Evolutionary conservation across 2,797 vertebrate species (phyloP), one percentile per base, ranked within the genome.

Genomic region (Nannoperca australis): DNA sequence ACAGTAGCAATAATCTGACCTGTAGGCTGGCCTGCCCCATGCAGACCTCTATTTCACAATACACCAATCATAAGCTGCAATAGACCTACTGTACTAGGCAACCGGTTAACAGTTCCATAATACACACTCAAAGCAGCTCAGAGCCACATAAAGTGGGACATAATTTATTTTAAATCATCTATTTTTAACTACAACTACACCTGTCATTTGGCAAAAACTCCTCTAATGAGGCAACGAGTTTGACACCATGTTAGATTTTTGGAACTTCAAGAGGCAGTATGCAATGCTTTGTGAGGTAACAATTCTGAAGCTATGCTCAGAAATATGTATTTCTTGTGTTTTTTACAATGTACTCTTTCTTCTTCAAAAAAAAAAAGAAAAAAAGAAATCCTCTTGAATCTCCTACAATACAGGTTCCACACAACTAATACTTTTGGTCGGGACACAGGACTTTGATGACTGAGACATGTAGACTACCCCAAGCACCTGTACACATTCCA

Each of bases 401-500:
- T 63, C 51, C 4, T 11, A 30, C 13, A 30, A 20, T 50, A 20
- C 10, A 6, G 44, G 36, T 76, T 68, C 17, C 3, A 27, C 13
- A 32, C 59, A 59, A 40, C 13, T 40, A 45, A 5, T 8, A 27
- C 12, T 18, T 44, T 38, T 65, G 17, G 47, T 58, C 7, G 3
- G n/a, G 24, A 30, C 17, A 51, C 42, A 47, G 15, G 22, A 17
- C 47, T 76, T 45, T 58, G 45, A 70, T 47, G 58, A 76, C 51
- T 61, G 71, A 81, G n/a, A 70, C 70, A 30, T 17, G 15, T 5
- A 38, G 36, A 10, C 36, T 38, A n/a, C 3, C 22, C 36, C 3
- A 84, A 80, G 85, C 77, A 88, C 65, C 82, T 82, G 73, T 30
- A 82, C 62, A 85, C 42, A 79, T 83, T 81, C 24, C 45, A 61